A percentile compares a stretch with the other conserved stretches of the same genome.
Evolutionary conservation across 1,140 invertebrate species (phyloP).

Genomic region (Sinonovacula constricta): DNA sequence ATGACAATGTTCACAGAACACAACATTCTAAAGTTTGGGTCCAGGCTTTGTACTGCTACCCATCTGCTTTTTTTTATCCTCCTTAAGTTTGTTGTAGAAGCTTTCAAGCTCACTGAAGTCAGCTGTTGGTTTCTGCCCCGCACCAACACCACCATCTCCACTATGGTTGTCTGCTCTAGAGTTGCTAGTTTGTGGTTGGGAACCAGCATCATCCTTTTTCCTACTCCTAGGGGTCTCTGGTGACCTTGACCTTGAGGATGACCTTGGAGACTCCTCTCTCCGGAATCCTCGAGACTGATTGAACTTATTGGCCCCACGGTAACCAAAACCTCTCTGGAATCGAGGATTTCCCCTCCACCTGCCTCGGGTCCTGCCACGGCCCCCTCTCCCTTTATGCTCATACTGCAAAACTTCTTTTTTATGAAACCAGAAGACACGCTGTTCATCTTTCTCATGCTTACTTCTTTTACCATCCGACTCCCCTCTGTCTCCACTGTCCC

Average conservation of each 20-base stretch:
- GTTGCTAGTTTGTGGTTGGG: not conserved
- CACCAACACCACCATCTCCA: not conserved
- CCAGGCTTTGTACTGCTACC: too few species aligned
- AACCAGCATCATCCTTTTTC: not conserved
- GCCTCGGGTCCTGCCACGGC: not conserved
- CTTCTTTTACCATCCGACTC: not conserved
- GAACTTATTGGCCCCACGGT: not conserved
- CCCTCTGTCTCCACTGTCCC: not conserved
- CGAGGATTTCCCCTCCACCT: too few species aligned
- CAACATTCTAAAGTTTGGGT: too few species aligned
- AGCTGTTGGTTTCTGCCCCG: slow-evolving; percentile 13
- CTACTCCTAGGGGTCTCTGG: slow-evolving; percentile 8
- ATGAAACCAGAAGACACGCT: slow-evolving; percentile 9
- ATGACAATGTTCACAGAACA: too few species aligned
- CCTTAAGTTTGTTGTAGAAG: slow-evolving; percentile 62
- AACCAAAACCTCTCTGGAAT: too few species aligned
- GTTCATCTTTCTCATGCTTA: not conserved
- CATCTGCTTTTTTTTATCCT: slow-evolving; percentile 60
- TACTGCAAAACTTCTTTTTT: not conserved
- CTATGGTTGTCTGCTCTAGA: not conserved
- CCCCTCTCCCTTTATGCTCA: not conserved
- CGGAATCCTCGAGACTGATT: not conserved
- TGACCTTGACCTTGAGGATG: not conserved
- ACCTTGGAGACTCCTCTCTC: not conserved
- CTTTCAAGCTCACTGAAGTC: slow-evolving; percentile 58